A percentile compares a stretch with the other conserved stretches of the same genome.
Conservation (phyloP, 2,797 vertebrate species). For the Semaprochilodus insignis region DNA sequence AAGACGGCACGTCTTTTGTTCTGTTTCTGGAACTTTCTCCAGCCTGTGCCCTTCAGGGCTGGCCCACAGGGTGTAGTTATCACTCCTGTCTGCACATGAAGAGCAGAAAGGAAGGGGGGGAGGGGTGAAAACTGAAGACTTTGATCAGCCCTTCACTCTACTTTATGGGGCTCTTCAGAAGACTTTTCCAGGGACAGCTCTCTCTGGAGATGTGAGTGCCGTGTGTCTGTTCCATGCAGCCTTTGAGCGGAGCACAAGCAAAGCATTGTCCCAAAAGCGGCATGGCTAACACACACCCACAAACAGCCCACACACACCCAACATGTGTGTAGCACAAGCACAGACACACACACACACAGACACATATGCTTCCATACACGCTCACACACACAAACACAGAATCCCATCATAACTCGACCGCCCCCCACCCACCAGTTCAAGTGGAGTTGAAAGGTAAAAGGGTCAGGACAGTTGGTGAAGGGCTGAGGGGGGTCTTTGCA, state of each 20-base stretch:
- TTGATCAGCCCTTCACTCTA: slow-evolving; percentile 45
- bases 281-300: slow-evolving; percentile 1
- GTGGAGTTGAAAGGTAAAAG: slow-evolving; percentile 68
- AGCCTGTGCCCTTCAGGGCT: slow-evolving; percentile 19
- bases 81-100: slow-evolving; percentile 39
- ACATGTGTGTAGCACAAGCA: slow-evolving; percentile 4
- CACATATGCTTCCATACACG: slow-evolving; percentile 60
- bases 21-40: not conserved
- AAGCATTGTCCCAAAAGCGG: slow-evolving; percentile 12
- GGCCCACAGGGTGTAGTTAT: slow-evolving; percentile 43
- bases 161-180: slow-evolving; percentile 47
- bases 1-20: not conserved
- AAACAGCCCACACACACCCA: not conserved
- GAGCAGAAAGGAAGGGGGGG: slow-evolving; percentile 2
- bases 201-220: not conserved
- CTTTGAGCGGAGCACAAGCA: slow-evolving; percentile 16
- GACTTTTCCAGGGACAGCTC: slow-evolving; percentile 45
- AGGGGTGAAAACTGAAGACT: slow-evolving; percentile 23
- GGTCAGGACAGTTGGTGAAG: slow-evolving; percentile 30
- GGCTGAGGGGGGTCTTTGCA: not conserved
- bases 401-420: slow-evolving; percentile 83
- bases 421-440: slow-evolving; percentile 81
- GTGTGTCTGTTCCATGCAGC: not conserved
- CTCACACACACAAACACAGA: slow-evolving; percentile 76
- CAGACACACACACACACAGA: not conserved